These are phyloP conservation scores for Danio tinwini DNA, from an alignment of 2,797 vertebrate genomes.

Conservation along the genomic window DNA sequence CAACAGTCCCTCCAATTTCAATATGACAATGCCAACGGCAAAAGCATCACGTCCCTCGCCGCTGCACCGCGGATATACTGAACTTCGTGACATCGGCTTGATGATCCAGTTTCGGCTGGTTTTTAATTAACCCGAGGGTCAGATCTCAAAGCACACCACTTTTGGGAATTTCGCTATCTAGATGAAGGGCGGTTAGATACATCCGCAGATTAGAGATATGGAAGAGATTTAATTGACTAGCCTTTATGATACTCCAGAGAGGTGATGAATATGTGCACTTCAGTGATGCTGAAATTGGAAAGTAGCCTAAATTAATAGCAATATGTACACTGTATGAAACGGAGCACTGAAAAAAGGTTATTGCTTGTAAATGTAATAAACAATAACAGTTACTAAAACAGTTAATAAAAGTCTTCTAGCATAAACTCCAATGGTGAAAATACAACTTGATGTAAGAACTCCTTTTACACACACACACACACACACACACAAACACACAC, in stretches of 20 bases:
- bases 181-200: constrained; percentile 68
- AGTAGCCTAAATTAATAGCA: constrained; percentile 2
- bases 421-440: too few species aligned
- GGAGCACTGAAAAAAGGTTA: neutral
- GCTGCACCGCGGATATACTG: constrained; percentile 57
- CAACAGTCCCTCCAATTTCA: constrained; percentile 67
- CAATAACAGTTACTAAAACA: too few species aligned
- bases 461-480: too few species aligned
- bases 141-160: constrained; percentile 76
- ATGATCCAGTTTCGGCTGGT: constrained; percentile 78
- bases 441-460: too few species aligned
- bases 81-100: constrained; percentile 59
- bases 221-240: constrained; percentile 77
- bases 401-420: too few species aligned
- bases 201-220: constrained; percentile 78
- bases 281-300: constrained; percentile 20
- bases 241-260: constrained; percentile 48
- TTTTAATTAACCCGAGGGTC: constrained; percentile 83
- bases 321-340: neutral
- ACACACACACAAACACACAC: too few species aligned
- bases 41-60: constrained; percentile 70
- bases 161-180: constrained; percentile 76
- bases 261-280: neutral
- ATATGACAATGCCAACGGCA: constrained; percentile 79
- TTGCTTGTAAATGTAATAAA: too few species aligned